Conservation (phyloP, 2,888 invertebrate genomes). For the Oscheius myriophilus region DNA sequence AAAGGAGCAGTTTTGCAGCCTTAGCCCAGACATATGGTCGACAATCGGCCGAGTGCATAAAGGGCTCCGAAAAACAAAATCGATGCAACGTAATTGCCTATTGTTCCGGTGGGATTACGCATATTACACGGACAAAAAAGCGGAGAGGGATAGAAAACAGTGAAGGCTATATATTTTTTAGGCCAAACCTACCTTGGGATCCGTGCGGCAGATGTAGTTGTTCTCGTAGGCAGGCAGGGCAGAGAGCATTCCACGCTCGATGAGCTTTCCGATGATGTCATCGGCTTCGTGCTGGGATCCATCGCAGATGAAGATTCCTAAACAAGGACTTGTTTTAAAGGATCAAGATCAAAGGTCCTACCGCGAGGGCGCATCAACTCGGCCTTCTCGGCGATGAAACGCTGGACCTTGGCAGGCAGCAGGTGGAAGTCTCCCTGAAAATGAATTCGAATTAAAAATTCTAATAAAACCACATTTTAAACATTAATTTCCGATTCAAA, state of each 20-base stretch:
- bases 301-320: slow-evolving; percentile 69
- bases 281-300: slow-evolving; percentile 71
- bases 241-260: slow-evolving; percentile 70
- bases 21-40: too few relatives aligned
- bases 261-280: slow-evolving; percentile 69
- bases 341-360: not conserved
- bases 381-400: slow-evolving; percentile 72
- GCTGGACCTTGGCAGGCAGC: slow-evolving; percentile 72
- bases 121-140: too few relatives aligned
- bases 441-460: not conserved
- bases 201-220: slow-evolving; percentile 84
- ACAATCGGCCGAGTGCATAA: too few relatives aligned
- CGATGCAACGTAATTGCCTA: too few relatives aligned
- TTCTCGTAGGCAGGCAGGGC: slow-evolving; percentile 69
- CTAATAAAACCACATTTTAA: not conserved
- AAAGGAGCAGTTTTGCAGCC: too few relatives aligned
- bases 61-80: too few relatives aligned
- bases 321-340: not conserved
- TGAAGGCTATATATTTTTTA: too few relatives aligned
- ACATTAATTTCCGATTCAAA: too few relatives aligned
- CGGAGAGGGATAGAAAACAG: too few relatives aligned
- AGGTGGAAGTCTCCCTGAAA: slow-evolving; percentile 72
- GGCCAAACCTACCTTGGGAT: slow-evolving; percentile 80
- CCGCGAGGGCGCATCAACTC: slow-evolving; percentile 70
- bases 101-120: too few relatives aligned